Conservation (phyloP, 2,797 vertebrate species). For the Microctenopoma steveboyesi region DNA sequence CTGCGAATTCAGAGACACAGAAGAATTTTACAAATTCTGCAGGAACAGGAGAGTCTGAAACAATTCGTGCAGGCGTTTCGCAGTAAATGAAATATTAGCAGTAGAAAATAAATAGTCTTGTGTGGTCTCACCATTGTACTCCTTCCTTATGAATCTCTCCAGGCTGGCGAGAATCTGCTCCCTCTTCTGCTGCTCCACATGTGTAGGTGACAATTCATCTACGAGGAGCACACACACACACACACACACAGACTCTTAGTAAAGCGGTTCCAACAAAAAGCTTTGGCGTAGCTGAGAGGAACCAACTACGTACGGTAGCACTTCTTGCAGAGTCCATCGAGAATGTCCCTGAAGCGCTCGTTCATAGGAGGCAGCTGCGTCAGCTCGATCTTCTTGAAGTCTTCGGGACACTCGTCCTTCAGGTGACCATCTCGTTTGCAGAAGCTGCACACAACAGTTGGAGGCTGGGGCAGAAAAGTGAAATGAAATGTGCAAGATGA, state of each 20-base stretch:
- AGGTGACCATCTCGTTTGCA: constrained; percentile 98
- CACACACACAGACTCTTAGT: too few species aligned
- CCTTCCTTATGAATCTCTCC: constrained; percentile 96
- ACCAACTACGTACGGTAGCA: constrained; percentile 89
- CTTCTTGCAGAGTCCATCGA: constrained; percentile 91
- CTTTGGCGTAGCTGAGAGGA: neutral
- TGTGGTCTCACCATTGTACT: constrained; percentile 90
- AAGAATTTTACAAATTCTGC: neutral
- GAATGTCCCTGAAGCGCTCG: constrained; percentile 92
- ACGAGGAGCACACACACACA: constrained; percentile 12
- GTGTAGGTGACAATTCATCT: constrained; percentile 92
- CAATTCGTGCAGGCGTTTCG: neutral
- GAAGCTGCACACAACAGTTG: constrained; percentile 98
- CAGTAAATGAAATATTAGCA: neutral
- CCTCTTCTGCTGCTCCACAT: constrained; percentile 92
- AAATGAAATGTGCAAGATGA: too few species aligned
- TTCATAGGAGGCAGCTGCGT: constrained; percentile 94
- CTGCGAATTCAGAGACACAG: constrained; percentile 70
- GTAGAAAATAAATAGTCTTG: neutral
- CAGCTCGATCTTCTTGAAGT: constrained; percentile 99
- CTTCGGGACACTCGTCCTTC: constrained; percentile 97
- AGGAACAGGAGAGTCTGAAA: neutral
- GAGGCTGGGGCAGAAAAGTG: constrained; percentile 83
- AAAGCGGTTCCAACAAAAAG: neutral
- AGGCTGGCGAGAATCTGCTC: constrained; percentile 93